Conservation (phyloP, 2,113 vertebrate genomes). For the Centropus bengalensis region DNA sequence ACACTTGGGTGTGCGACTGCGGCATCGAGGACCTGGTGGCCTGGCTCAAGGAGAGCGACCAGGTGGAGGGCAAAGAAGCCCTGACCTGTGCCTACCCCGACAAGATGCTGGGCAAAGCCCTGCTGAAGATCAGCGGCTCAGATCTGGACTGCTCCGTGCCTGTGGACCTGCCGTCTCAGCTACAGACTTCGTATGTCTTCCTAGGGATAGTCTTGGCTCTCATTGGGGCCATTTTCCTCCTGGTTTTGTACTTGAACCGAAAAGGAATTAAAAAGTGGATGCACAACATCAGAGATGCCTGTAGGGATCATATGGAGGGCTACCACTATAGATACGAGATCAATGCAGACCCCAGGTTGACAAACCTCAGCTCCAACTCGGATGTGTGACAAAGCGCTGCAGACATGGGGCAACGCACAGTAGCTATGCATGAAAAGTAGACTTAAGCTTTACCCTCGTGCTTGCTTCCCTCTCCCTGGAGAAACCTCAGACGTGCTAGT, state of each 20-base stretch:
- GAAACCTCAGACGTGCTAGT: constrained; percentile 28
- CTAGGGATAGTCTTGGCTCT: constrained; percentile 94
- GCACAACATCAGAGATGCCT: constrained; percentile 96
- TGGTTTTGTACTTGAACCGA: constrained; percentile 97
- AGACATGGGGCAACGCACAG: background rate
- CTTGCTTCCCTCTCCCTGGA: constrained; percentile 58
- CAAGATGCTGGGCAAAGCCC: constrained; percentile 65
- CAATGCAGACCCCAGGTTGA: constrained; percentile 91
- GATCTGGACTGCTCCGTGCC: constrained; percentile 77
- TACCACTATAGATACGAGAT: constrained; percentile 99
- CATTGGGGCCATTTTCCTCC: constrained; percentile 95
- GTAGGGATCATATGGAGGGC: constrained; percentile 98
- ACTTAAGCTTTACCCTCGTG: constrained; percentile 57
- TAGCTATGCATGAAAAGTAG: constrained; percentile 87
- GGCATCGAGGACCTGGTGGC: constrained; percentile 78
- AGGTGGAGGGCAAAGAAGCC: constrained; percentile 69
- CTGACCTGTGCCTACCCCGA: constrained; percentile 83
- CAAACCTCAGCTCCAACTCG: constrained; percentile 94
- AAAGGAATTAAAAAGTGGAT: constrained; percentile 99
- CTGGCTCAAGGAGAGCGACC: constrained; percentile 85
- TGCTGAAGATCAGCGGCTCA: constrained; percentile 76
- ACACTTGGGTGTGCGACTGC: constrained; percentile 91
- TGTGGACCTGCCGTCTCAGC: constrained; percentile 76
- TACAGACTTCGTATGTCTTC: constrained; percentile 96
- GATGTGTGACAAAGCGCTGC: constrained; percentile 81